A percentile compares a stretch with the other conserved stretches of the same genome.
phyloP scores from a whole-genome alignment of 2,113 vertebrate species.

The Macquaria ambigua region DNA sequence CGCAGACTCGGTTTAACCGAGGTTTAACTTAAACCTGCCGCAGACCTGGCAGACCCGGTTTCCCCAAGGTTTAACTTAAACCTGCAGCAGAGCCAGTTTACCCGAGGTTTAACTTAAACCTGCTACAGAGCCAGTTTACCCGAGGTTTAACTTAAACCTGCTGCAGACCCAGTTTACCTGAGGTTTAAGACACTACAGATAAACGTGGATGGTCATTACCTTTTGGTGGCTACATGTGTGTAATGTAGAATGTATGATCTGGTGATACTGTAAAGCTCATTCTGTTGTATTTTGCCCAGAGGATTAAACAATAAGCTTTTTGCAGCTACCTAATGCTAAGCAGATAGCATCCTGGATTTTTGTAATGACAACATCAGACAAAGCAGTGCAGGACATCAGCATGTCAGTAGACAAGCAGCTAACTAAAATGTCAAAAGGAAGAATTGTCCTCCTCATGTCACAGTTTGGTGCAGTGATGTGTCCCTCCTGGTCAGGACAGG shows the following conservation, averaged over 20 bases:
- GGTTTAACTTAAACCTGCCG: neutral
- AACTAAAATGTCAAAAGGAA: slow-evolving; percentile 15
- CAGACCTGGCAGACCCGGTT: too few species aligned
- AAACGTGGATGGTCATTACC: neutral
- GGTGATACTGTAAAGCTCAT: neutral
- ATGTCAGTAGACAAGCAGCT: neutral
- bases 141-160: neutral
- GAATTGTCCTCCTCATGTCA: slow-evolving; percentile 5
- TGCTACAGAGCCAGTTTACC: neutral
- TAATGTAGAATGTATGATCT: neutral
- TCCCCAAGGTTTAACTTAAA: too few species aligned
- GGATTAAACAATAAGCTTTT: neutral
- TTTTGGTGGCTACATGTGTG: neutral
- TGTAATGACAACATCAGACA: neutral
- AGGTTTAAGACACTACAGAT: neutral
- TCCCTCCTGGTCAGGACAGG: slow-evolving; percentile 6
- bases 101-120: neutral
- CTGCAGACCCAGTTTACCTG: neutral
- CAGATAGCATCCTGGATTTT: neutral
- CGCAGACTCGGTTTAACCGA: neutral
- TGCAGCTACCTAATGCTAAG: neutral
- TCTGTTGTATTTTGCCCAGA: neutral
- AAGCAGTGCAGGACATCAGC: slow-evolving; percentile 16
- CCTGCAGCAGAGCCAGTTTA: neutral
- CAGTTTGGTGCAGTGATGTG: neutral